Evolutionary conservation across 2,113 vertebrate genomes (phyloP), one percentile per base, ranked within the genome.

Genomic region (Hippocampus zosterae): DNA sequence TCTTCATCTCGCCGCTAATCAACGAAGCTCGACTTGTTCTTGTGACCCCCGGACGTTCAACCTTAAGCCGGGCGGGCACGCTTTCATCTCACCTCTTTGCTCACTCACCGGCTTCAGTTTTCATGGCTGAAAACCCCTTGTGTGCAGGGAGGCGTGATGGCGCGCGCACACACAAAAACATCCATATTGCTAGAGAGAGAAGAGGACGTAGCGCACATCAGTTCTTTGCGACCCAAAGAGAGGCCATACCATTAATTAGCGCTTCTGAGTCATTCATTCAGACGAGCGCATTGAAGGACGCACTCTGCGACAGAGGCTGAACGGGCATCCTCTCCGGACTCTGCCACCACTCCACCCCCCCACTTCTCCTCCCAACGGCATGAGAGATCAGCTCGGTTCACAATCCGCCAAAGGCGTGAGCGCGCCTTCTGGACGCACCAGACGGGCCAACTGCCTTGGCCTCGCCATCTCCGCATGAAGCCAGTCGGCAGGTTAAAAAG

Each of bases 181-280:
- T 13, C 46, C 46, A 18, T 50, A 50, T 19, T 50, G 46, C 16
- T 71, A 27, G 71, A 67, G 78, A 82, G 77, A 80, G 68, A 78
- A 85, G 81, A 86, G 87, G 86, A 87, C 79, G 73, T 79, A 82
- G 74, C 10, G 73, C 87, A 74, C 87, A 87, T 89, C 78, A 75
- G 67, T 85, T 67, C 86, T 83, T 89, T 83, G 82, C 81, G 83
- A 81, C 73, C 77, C 71, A 74, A 75, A 77, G 81, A 0, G 23
- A 82, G 75, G 76, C 85, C 81, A n/a, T 81, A 85, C 85, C 85
- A 85, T 85, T 84, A 89, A 89, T 85, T 88, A 85, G 81, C 77
- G 85, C 84, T 85, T 81, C 79, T 67, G 80, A 87, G 79, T 76
- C 72, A 67, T 81, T 85, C 72, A 86, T 89, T 87, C 88, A 76